Conservation (phyloP, 2,797 vertebrate genomes). For the Mus caroli region DNA sequence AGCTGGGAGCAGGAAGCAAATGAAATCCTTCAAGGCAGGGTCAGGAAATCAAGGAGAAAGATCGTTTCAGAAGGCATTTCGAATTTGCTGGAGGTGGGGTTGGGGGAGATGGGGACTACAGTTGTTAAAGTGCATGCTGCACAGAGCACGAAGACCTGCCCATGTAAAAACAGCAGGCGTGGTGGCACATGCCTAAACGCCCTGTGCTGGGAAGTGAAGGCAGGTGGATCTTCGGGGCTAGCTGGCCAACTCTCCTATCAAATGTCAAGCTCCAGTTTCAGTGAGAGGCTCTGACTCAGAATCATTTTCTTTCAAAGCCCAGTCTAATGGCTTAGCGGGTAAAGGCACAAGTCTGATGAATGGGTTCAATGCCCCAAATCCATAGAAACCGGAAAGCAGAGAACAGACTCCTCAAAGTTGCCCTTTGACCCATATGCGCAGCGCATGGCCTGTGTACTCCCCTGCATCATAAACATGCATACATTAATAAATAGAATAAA, state of each 20-base stretch:
- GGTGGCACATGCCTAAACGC: neutral
- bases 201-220: neutral
- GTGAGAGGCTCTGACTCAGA: neutral
- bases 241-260: neutral
- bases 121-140: neutral
- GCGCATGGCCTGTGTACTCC: neutral
- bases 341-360: neutral
- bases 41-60: neutral
- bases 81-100: neutral
- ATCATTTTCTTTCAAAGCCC: neutral
- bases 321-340: neutral
- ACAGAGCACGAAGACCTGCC: too few species aligned
- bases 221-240: neutral
- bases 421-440: neutral
- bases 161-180: neutral
- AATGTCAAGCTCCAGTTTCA: neutral
- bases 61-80: conserved; percentile 6
- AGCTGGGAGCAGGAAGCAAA: neutral
- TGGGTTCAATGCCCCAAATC: neutral
- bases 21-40: neutral
- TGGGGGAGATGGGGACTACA: too few species aligned
- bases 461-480: neutral
- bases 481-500: neutral
- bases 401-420: neutral
- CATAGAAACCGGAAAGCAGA: neutral